Base-by-base conservation (phyloP, 2,888 invertebrate genomes). In the Oegoconia quadripuncta region DNA sequence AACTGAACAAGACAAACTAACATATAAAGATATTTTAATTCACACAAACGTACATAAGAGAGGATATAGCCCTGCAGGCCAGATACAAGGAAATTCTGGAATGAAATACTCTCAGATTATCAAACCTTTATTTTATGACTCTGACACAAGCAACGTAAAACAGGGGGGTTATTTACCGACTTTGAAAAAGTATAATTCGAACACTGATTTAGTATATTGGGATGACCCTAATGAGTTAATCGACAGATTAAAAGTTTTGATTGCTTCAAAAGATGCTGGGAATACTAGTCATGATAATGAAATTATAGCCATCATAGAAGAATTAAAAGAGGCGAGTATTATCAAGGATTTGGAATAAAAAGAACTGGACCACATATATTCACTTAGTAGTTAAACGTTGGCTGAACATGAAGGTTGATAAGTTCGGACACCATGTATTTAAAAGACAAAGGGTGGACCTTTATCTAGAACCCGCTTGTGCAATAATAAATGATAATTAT, bases 281-380 rank as follows among this genome's bases (percentile, higher is more conserved):
- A 49, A 49, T 33, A 50, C 25, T 12, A 38, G 32, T 35, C 47
- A 41, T 40, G 43, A 50, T 38, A 45, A 45, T 40, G 64, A 70
- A 54, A 70, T 66, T 28, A 40, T 60, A 14, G 55, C 63, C n/a
- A 65, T 66, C 20, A 44, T 65, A 20, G 59, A 64, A 45, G 45
- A 44, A 31, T 33, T 50, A 26, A 39, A 29, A 23, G 46, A 59
- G 59, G 48, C 48, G 55, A 42, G 41, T 16, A 41, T 46, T 12
- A 42, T 49, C n/a, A 38, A 38, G 33, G 29, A n/a, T n/a, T n/a
- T n/a, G n/a, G n/a, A n/a, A n/a, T n/a, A n/a, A n/a, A n/a, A n/a
- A n/a, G n/a, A n/a, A n/a, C n/a, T n/a, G n/a, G n/a, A n/a, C n/a
- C n/a, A n/a, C n/a, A n/a, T n/a, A n/a, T n/a, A n/a, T n/a, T n/a